Evolutionary conservation across 2,797 vertebrate genomes (phyloP).

Genomic region (Onychomys torridus): DNA sequence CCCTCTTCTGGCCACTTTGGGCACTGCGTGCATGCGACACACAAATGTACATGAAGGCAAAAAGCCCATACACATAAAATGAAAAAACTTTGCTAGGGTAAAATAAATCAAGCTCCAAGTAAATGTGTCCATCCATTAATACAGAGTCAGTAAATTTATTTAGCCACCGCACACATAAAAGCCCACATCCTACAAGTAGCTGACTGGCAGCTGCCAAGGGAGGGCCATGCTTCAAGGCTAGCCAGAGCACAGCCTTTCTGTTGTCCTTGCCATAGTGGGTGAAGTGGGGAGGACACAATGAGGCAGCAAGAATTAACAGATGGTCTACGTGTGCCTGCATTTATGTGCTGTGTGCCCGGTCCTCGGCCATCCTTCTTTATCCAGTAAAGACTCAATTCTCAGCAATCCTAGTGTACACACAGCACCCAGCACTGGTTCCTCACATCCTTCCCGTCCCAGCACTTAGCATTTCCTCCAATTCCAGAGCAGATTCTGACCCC

Average conservation of each 20-base stretch:
- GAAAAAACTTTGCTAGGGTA: not conserved
- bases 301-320: not conserved
- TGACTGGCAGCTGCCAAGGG: not conserved
- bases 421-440: too few species aligned
- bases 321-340: fast-evolving
- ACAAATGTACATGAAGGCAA: not conserved
- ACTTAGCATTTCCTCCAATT: not conserved
- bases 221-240: not conserved
- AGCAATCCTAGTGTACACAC: not conserved
- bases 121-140: not conserved
- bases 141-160: not conserved
- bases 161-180: not conserved
- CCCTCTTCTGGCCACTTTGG: not conserved
- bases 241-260: not conserved
- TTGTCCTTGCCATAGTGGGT: not conserved
- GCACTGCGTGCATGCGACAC: not conserved
- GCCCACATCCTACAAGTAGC: not conserved
- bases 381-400: not conserved
- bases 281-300: not conserved
- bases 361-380: not conserved
- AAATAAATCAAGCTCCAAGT: not conserved
- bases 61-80: not conserved
- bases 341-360: too few species aligned
- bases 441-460: not conserved
- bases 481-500: not conserved